phyloP scores from a whole-genome alignment of 2,113 vertebrate genomes.

The Rhinogobius similis region DNA sequence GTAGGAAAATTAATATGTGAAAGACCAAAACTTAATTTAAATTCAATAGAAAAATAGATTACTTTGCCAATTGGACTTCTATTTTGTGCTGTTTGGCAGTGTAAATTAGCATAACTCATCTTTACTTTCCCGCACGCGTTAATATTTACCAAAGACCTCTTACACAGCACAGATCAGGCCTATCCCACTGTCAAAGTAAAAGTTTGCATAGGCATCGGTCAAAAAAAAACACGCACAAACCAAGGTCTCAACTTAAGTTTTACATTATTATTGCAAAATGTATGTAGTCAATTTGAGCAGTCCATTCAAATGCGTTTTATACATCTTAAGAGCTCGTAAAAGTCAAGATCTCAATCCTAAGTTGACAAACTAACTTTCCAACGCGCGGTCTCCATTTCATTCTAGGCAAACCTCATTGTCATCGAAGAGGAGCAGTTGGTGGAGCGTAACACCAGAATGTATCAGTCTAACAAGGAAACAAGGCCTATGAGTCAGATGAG shows the following conservation, averaged over 20 bases:
- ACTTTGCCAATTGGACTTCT: neutral
- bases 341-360: too few species aligned
- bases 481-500: conserved; percentile 34
- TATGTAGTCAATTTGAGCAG: too few species aligned
- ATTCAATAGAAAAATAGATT: neutral
- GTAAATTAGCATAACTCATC: neutral
- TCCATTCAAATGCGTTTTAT: too few species aligned
- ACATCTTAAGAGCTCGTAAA: too few species aligned
- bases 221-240: too few species aligned
- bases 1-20: neutral
- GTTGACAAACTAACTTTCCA: neutral
- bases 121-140: neutral
- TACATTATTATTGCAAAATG: too few species aligned
- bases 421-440: neutral
- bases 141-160: neutral
- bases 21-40: neutral
- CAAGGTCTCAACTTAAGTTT: too few species aligned
- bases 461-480: conserved; percentile 32
- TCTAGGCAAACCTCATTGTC: neutral
- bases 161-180: too few species aligned
- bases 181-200: too few species aligned
- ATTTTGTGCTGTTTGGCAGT: neutral
- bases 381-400: neutral
- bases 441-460: conserved; percentile 9
- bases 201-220: too few species aligned